Base-by-base conservation (phyloP, 2,113 vertebrate genomes). In the Chloroceryle aenea region DNA sequence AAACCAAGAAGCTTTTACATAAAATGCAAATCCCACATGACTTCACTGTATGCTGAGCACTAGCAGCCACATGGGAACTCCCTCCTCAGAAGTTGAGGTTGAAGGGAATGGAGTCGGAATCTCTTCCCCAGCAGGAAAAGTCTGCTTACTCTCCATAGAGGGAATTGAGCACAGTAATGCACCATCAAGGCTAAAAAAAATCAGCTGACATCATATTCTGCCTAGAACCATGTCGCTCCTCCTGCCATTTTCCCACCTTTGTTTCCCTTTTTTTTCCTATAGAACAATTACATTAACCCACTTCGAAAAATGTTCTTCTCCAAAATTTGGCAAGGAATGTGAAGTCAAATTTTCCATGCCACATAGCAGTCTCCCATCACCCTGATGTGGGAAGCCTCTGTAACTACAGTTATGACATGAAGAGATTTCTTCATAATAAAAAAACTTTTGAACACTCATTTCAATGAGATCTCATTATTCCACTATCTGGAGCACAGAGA, bases 11-110 rank as follows among this genome's bases (percentile, higher is more conserved):
- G 18, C 26, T 74, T 85, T 79, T 50, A 50, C 6, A 58, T 11
- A 64, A 85, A 85, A 87, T 62, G 59, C 74, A 94, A 91, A 79
- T 7, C 10, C 23, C 94, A 83, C 82, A 96, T 96, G 95, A 96
- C 89, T 88, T 50, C 14, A 48, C 11, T 0, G 0, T 59, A 66
- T 7, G 6, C 36, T 42, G 29, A 79, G 38, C 74, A 77, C 50
- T 66, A 61, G 8, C 63, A 83, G 71, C 85, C 93, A 94, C 85
- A 83, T 7, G 73, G 85, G 32, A 77, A n/a, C 13, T n/a, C 8
- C 21, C 23, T n/a, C 30, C 38, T 80, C 38, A 42, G 82, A 69
- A 74, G 38, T 15, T 63, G 29, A 7, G 15, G 45, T 7, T 36
- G 87, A 79, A 83, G 50, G 38, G 42, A 89, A 69, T 14, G 8